Evolutionary conservation across 2,113 vertebrate genomes (phyloP), one percentile per base, ranked within the genome.

Genomic region (Vidua macroura): DNA sequence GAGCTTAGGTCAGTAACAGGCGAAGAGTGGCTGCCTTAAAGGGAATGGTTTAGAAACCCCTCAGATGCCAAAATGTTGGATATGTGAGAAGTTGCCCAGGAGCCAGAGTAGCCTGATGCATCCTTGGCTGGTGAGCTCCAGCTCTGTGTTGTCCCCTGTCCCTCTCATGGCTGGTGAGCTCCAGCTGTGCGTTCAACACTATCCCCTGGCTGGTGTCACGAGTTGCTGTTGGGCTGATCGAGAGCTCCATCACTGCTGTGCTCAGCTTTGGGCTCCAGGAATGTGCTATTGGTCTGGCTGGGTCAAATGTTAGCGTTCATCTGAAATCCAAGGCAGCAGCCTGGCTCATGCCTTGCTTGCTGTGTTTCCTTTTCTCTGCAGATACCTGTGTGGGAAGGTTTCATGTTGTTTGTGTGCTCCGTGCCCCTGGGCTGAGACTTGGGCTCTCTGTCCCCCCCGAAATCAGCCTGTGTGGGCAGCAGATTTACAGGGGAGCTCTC

Each of bases 381-480:
- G 41, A 19, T 31, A 35, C 3, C 35, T 49, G 35, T 35, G 25
- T 0, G 1, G 35, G 22, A 21, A 48, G 15, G 12, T 55, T 83
- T 62, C 20, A 5, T 7, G 17, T 72, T 27, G 24, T 53, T 60
- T 60, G 39, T 60, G 70, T 37, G 30, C 39, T 53, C 35, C 22
- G 3, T 21, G 16, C 25, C 37, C 31, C 49, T 69, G 35, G 48
- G 55, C 55, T 62, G 79, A 90, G 63, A 41, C 41, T 25, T 16
- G 79, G n/a, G 17, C 41, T 83, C 63, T 63, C 41, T 7, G 7
- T 83, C 6, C 3, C 16, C n/a, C 21, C 6, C 4, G 12, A 33
- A 83, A 56, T 56, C 63, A 31, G 41, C 15, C 22, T 0, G 0
- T 25, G 58, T 0, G 1, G 59, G 67, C 88, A 85, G 19, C 28